phyloP scores from a whole-genome alignment of 2,888 invertebrate genomes.

The Hesperia comma region DNA sequence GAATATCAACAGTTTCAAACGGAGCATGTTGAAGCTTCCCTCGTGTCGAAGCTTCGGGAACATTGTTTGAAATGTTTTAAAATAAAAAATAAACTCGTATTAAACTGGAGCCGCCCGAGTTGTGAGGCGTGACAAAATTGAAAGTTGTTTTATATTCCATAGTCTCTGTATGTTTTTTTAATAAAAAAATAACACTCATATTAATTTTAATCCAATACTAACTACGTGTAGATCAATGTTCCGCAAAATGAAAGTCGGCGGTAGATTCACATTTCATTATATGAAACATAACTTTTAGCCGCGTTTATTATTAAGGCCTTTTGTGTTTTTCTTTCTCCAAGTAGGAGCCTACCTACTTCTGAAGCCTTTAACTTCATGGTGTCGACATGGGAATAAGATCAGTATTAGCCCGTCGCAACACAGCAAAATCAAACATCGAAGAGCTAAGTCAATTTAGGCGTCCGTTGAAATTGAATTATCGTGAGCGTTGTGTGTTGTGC shows the following conservation, averaged over 20 bases:
- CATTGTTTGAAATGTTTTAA: slow-evolving; percentile 6
- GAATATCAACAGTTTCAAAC: slow-evolving; percentile 11
- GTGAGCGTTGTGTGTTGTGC: neutral
- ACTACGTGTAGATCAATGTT: too few species aligned
- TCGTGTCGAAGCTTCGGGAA: neutral
- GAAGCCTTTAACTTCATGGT: too few species aligned
- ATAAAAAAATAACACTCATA: too few species aligned
- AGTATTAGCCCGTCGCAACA: neutral
- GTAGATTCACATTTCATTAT: too few species aligned
- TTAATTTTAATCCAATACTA: too few species aligned
- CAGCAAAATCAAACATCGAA: neutral
- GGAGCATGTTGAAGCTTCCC: neutral
- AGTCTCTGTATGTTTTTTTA: too few species aligned
- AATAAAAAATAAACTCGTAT: slow-evolving; percentile 4
- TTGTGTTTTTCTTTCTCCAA: too few species aligned
- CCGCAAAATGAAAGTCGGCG: too few species aligned
- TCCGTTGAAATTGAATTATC: neutral
- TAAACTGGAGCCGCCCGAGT: slow-evolving; percentile 1
- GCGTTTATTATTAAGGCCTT: too few species aligned
- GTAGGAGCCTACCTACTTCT: too few species aligned
- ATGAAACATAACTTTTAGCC: too few species aligned
- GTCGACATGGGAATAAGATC: too few species aligned
- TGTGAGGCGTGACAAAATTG: neutral
- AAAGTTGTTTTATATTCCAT: neutral
- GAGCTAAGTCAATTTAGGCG: slow-evolving; percentile 3